These are phyloP conservation scores for Trissolcus basalis DNA, from an alignment of 1,140 invertebrate species.

Conservation along the genomic window DNA sequence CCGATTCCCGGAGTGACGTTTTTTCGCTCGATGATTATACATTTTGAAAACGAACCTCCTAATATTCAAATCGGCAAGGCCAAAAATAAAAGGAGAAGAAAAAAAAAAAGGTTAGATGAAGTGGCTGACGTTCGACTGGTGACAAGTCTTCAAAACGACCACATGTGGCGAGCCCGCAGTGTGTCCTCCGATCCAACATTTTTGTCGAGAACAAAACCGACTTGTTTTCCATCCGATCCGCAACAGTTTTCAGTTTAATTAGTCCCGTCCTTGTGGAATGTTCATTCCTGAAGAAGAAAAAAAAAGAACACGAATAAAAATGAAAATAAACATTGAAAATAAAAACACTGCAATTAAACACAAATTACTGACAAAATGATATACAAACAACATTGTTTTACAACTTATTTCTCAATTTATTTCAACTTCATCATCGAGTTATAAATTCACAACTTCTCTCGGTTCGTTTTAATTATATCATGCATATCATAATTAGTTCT, in stretches of 20 bases:
- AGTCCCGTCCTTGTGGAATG: too few species aligned
- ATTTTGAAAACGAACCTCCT: slow-evolving; percentile 36
- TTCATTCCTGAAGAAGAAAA: too few species aligned
- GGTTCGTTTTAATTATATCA: too few species aligned
- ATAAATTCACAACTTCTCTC: too few species aligned
- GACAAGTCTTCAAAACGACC: slow-evolving; percentile 52
- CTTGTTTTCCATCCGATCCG: background rate
- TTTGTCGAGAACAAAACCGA: slow-evolving; percentile 21
- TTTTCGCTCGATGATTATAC: slow-evolving; percentile 25
- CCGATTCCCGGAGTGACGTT: background rate
- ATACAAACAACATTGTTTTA: too few species aligned
- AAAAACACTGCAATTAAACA: background rate
- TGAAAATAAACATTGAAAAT: background rate
- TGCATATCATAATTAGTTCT: too few species aligned
- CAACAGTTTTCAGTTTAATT: too few species aligned
- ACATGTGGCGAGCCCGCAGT: slow-evolving; percentile 39
- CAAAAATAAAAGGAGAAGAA: background rate
- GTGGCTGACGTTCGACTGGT: slow-evolving; percentile 52
- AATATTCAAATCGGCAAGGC: slow-evolving; percentile 40
- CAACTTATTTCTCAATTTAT: too few species aligned
- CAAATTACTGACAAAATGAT: too few species aligned
- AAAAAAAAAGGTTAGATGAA: slow-evolving; percentile 47
- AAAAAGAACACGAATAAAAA: background rate
- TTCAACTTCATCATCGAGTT: too few species aligned
- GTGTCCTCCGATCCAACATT: slow-evolving; percentile 21